Percentiles rank a stretch among this genome's conserved stretches.
Conservation (phyloP, 2,797 vertebrate species). For the Delichon dasypus region DNA sequence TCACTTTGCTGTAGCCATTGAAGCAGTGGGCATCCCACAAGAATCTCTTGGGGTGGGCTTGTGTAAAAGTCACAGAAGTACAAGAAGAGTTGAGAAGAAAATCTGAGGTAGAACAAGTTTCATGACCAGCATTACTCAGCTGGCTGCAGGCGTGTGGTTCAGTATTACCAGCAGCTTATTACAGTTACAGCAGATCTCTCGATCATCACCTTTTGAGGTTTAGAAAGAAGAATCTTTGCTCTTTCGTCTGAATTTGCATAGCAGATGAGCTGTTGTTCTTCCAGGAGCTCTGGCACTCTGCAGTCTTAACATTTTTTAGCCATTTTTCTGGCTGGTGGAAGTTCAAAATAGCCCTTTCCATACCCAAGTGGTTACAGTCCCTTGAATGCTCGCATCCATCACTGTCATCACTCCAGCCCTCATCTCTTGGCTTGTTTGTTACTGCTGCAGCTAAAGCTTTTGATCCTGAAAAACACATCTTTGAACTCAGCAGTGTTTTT, state of each 20-base stretch:
- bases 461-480: slow-evolving; percentile 10
- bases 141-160: not conserved
- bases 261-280: not conserved
- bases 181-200: not conserved
- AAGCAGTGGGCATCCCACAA: not conserved
- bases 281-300: not conserved
- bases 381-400: not conserved
- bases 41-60: not conserved
- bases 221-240: not conserved
- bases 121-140: rapidly evolving
- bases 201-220: not conserved
- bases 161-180: not conserved
- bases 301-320: not conserved
- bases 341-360: not conserved
- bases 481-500: slow-evolving; percentile 2
- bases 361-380: not conserved
- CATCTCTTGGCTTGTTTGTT: slow-evolving; percentile 21
- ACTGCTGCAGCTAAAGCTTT: slow-evolving; percentile 1
- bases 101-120: not conserved
- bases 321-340: not conserved
- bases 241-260: not conserved
- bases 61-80: not conserved
- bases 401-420: not conserved
- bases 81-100: not conserved
- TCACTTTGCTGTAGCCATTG: not conserved